phyloP scores from a whole-genome alignment of 2,797 vertebrate genomes.

The Cheirogaleus major region DNA sequence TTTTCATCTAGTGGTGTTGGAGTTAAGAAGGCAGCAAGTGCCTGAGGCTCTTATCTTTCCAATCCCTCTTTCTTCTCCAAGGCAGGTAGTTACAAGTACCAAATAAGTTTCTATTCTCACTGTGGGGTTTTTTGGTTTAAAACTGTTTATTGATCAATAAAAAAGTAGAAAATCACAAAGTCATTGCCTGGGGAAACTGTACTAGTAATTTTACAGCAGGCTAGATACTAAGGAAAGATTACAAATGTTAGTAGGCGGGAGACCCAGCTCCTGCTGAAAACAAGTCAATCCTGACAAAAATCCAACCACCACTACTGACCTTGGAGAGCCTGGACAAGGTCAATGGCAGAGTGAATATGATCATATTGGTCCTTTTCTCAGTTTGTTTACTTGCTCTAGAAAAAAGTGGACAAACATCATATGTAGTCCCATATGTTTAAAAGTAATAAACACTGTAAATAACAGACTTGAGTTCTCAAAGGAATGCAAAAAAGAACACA shows the following conservation, averaged over 20 bases:
- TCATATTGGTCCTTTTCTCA: conserved; percentile 6
- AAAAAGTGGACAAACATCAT: conserved; percentile 68
- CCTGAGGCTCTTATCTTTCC: conserved; percentile 67
- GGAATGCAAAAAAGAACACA: conserved; percentile 38
- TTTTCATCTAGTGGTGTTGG: conserved; percentile 45
- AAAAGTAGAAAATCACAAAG: conserved; percentile 82
- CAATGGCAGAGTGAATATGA: conserved; percentile 21
- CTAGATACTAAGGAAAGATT: conserved; percentile 78
- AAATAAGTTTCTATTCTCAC: conserved; percentile 77
- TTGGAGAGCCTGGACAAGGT: conserved; percentile 65
- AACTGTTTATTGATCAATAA: conserved; percentile 85
- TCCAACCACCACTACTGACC: conserved; percentile 50
- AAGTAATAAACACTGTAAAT: conserved; percentile 73
- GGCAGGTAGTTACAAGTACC: conserved; percentile 68
- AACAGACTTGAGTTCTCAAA: conserved; percentile 64
- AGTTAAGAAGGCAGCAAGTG: neutral
- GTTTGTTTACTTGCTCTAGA: conserved; percentile 64
- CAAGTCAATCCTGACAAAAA: conserved; percentile 77
- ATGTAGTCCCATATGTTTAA: conserved; percentile 75
- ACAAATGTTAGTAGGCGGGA: conserved; percentile 75
- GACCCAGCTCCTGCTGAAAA: conserved; percentile 66
- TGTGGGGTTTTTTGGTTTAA: conserved; percentile 78
- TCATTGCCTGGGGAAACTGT: conserved; percentile 80
- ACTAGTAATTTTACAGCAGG: conserved; percentile 83
- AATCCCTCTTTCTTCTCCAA: conserved; percentile 43